These are phyloP conservation scores for Ptyas mucosa DNA, from an alignment of 2,113 vertebrate genomes.

Conservation along the genomic window DNA sequence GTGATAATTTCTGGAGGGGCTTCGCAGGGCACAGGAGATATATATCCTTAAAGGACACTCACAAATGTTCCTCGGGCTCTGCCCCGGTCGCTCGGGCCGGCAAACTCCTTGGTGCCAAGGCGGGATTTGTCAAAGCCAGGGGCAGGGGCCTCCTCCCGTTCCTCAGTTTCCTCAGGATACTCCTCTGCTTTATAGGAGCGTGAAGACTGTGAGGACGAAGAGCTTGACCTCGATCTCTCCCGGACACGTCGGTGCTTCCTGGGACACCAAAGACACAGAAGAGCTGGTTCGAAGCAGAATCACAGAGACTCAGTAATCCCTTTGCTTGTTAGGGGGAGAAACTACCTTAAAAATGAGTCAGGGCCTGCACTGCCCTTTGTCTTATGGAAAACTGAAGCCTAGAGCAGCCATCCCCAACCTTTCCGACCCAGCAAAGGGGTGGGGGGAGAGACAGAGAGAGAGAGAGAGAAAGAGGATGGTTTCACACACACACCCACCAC, in stretches of 20 bases:
- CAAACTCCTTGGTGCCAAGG: conserved; percentile 77
- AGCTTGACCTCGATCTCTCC: conserved; percentile 88
- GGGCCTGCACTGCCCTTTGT: not conserved
- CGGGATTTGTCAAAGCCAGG: conserved; percentile 78
- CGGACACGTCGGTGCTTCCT: conserved; percentile 88
- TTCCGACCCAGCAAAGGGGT: not conserved
- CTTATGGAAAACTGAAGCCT: too few species aligned
- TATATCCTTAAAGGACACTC: conserved; percentile 61
- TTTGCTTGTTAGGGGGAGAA: not conserved
- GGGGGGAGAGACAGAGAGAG: too few species aligned
- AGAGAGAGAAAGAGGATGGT: not conserved
- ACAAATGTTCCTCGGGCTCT: conserved; percentile 84
- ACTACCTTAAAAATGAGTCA: not conserved
- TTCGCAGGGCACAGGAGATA: not conserved
- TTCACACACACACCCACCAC: not conserved
- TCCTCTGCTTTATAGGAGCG: conserved; percentile 79
- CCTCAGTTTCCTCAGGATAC: conserved; percentile 74
- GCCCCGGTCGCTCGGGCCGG: conserved; percentile 75
- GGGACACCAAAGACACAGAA: not conserved
- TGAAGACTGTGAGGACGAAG: conserved; percentile 85
- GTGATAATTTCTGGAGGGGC: not conserved
- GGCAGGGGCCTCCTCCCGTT: conserved; percentile 77
- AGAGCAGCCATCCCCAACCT: not conserved
- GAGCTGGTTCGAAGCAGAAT: not conserved
- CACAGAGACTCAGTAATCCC: not conserved